Conservation (phyloP, 2,888 invertebrate genomes). For the Volucella bombylans region DNA sequence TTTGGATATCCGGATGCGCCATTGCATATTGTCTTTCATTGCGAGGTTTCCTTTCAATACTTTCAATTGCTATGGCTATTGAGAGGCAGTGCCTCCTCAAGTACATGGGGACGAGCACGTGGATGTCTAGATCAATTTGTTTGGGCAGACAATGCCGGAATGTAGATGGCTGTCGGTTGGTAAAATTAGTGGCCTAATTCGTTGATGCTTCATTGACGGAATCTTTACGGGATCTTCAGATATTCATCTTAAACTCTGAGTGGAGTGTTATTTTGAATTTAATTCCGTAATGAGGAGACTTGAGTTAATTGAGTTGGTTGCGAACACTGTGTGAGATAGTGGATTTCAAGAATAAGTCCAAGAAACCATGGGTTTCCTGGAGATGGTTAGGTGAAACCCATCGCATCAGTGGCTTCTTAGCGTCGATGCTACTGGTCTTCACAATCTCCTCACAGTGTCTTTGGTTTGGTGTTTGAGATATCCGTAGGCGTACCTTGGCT, state of each 20-base stretch:
- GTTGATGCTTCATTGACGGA: slow-evolving; percentile 48
- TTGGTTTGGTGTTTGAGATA: no score
- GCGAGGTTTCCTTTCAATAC: slow-evolving; percentile 41
- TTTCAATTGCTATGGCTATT: slow-evolving; percentile 37
- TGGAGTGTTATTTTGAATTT: not conserved
- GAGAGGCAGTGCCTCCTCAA: not conserved
- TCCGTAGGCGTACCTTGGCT: no score
- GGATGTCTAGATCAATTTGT: slow-evolving; percentile 52
- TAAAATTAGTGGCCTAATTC: slow-evolving; percentile 58
- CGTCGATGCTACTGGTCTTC: no score
- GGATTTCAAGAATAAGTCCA: no score
- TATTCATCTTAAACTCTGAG: slow-evolving; percentile 11
- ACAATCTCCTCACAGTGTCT: no score
- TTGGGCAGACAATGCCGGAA: slow-evolving; percentile 15
- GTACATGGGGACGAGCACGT: not conserved
- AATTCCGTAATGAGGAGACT: no score
- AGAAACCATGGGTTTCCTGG: no score
- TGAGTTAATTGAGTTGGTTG: no score
- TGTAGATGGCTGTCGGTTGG: slow-evolving; percentile 39
- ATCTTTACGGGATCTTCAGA: slow-evolving; percentile 39
- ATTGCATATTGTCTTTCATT: slow-evolving; percentile 28
- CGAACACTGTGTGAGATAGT: no score
- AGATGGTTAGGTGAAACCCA: no score
- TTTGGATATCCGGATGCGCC: slow-evolving; percentile 69
- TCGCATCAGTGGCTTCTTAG: no score